These are phyloP conservation scores for Sericinus montela DNA, from an alignment of 2,888 invertebrate genomes.

Conservation along the genomic window DNA sequence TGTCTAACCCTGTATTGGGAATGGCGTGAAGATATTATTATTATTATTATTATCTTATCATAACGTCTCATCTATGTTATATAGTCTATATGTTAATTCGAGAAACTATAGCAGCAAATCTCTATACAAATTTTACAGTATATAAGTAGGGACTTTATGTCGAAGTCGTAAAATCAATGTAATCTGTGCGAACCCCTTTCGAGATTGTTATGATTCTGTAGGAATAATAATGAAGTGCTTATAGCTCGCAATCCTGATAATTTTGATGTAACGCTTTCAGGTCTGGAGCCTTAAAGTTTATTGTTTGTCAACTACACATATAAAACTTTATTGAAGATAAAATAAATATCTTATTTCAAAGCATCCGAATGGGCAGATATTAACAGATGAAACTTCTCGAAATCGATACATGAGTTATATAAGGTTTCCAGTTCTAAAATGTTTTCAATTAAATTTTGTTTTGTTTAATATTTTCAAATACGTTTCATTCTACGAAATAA, in stretches of 20 bases:
- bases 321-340: not conserved
- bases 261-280: conserved; percentile 11
- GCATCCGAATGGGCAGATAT: too few species aligned
- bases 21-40: too few species aligned
- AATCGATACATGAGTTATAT: too few species aligned
- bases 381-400: too few species aligned
- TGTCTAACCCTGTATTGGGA: too few species aligned
- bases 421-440: too few species aligned
- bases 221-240: conserved; percentile 52
- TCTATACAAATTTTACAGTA: conserved; percentile 13
- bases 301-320: not conserved
- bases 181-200: conserved; percentile 40
- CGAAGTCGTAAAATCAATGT: conserved; percentile 46
- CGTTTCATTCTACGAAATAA: too few species aligned
- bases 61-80: too few species aligned
- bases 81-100: too few species aligned
- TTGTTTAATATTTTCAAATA: too few species aligned
- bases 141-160: conserved; percentile 23
- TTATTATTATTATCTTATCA: too few species aligned
- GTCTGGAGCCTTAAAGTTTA: not conserved
- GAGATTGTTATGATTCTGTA: conserved; percentile 40
- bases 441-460: too few species aligned
- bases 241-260: conserved; percentile 21
- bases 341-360: not conserved
- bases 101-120: not conserved